Conservation (phyloP, 2,113 vertebrate genomes). For the Hemiscyllium ocellatum region DNA sequence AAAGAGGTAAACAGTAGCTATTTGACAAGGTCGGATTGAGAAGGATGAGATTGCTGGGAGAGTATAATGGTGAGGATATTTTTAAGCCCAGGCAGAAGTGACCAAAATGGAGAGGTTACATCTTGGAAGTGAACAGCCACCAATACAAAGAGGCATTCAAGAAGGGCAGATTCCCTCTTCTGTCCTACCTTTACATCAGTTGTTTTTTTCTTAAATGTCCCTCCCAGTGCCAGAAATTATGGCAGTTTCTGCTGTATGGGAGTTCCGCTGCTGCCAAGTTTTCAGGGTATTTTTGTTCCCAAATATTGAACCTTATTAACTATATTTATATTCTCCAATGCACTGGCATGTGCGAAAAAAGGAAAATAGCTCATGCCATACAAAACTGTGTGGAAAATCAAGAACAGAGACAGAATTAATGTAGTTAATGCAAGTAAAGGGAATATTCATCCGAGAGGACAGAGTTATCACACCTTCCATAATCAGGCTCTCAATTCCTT, state of each 20-base stretch:
- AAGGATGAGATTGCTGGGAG: too few relatives aligned
- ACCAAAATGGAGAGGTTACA: too few relatives aligned
- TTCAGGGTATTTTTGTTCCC: not conserved
- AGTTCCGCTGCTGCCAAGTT: not conserved
- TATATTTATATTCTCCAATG: not conserved
- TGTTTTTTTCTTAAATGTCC: too few relatives aligned
- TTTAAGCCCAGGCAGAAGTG: too few relatives aligned
- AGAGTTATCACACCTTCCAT: conserved; percentile 2
- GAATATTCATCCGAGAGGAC: not conserved
- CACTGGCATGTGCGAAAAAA: not conserved
- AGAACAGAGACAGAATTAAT: not conserved
- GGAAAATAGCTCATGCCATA: not conserved
- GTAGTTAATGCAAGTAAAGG: not conserved
- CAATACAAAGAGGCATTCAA: too few relatives aligned
- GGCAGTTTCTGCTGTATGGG: not conserved
- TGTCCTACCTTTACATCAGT: too few relatives aligned
- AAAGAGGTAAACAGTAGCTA: too few relatives aligned
- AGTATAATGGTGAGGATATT: too few relatives aligned
- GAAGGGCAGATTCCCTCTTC: too few relatives aligned
- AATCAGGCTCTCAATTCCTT: not conserved
- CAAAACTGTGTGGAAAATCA: not conserved
- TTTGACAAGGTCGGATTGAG: too few relatives aligned
- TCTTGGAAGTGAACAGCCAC: too few relatives aligned
- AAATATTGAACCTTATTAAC: not conserved
- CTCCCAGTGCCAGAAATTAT: not conserved